Evolutionary conservation across 2,888 invertebrate genomes (phyloP), one percentile per base, ranked within the genome.

Genomic region (Meiosimyza platycephala): DNA sequence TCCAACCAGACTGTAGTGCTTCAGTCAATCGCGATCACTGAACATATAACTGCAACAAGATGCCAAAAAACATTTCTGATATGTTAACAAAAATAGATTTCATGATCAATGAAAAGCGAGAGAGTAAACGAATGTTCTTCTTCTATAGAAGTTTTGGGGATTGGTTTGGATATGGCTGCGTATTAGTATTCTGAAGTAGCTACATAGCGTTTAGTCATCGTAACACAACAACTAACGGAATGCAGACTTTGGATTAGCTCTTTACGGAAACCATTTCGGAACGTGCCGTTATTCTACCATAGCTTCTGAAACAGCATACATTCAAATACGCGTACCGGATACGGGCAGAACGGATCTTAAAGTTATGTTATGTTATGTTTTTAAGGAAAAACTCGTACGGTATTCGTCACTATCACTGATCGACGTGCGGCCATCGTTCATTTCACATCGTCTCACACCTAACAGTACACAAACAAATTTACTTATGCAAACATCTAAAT

Each of bases 271-370:
- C 54, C 60, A 47, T 22, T 69, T 62, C 4, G 50, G 67, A 68
- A 57, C 54, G 48, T 70, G 76, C 75, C 74, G 77, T 78, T 78
- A 79, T 76, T 78, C 78, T 72, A 50, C 48, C 75, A 54, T 71
- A 78, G 78, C 76, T 76, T 77, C 74, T 78, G 78, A 76, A 71
- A 69, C 72, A 65, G 76, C 67, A 54, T 22, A 68, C 52, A 76
- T 59, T 69, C 13, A 18, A 15, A 62, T 15, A n/a, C 60, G 65
- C 28, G 72, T 60, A 59, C 57, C 62, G 69, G 52, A 69, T 52
- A 50, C 68, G 68, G 55, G 40, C 18, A 6, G 16, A 54, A 11
- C 48, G 59, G 18, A 59, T 40, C 28, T n/a, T n/a, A 51, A 51
- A 65, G 28, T 16, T 51, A n/a, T n/a, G n/a, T n/a, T n/a, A n/a